Conservation (phyloP, 2,113 vertebrate genomes). For the Ceyx melanurus region DNA sequence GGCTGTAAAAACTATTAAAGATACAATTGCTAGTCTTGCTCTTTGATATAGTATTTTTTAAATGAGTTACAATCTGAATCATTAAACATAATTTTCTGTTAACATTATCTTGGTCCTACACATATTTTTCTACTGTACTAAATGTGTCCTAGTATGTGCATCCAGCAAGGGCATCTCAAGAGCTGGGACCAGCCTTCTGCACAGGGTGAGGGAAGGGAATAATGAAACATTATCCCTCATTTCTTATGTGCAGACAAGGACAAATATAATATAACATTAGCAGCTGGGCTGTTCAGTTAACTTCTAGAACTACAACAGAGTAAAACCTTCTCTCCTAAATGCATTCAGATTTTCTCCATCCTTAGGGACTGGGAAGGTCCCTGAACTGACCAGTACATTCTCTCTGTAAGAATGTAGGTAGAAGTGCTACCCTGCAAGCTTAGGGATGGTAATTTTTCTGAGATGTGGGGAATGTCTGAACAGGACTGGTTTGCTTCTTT, state of each 20-base stretch:
- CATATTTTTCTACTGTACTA: not conserved
- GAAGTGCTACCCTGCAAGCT: not conserved
- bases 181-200: not conserved
- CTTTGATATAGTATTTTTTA: not conserved
- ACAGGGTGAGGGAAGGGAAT: not conserved
- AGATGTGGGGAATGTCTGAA: not conserved
- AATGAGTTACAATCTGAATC: not conserved
- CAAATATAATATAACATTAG: not conserved
- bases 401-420: not conserved
- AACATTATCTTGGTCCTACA: not conserved
- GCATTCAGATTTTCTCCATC: not conserved
- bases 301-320: not conserved
- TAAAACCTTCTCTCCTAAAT: not conserved
- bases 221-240: not conserved
- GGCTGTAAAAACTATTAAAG: not conserved
- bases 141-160: not conserved
- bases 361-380: not conserved
- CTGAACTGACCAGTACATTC: not conserved
- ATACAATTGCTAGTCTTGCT: not conserved
- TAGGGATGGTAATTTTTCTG: not conserved
- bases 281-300: not conserved
- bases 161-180: not conserved
- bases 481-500: not conserved
- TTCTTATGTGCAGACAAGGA: not conserved
- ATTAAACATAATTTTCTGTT: not conserved